A percentile compares a stretch with the other conserved stretches of the same genome.
phyloP scores from a whole-genome alignment of 2,797 vertebrate genomes.

The Mustela erminea region DNA sequence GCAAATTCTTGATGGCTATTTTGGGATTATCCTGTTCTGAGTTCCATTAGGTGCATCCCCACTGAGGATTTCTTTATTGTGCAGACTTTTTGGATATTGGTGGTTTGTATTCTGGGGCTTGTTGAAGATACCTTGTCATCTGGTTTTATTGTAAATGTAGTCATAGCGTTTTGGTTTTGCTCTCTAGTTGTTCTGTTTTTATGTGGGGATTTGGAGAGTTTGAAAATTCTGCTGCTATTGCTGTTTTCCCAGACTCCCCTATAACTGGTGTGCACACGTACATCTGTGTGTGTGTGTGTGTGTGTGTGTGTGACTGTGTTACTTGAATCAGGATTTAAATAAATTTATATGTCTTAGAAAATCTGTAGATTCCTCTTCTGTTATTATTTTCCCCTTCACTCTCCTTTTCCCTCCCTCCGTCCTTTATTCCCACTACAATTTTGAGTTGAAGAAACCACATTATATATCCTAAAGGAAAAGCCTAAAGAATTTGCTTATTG shows the following conservation, averaged over 20 bases:
- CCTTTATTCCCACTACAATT: not conserved
- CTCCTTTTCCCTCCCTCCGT: not conserved
- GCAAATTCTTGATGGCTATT: not conserved
- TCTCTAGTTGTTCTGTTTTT: not conserved
- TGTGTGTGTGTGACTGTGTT: not conserved
- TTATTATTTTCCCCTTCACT: not conserved
- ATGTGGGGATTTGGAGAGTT: not conserved
- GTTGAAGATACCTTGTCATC: not conserved
- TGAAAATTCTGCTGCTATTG: not conserved
- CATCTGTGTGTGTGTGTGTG: not conserved
- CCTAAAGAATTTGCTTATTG: not conserved
- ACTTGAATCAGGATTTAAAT: conserved; percentile 19
- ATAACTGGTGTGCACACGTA: not conserved
- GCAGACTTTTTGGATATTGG: not conserved
- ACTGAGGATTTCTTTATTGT: not conserved
- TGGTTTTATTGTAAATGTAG: not conserved
- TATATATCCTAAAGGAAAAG: not conserved
- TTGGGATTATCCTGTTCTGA: not conserved
- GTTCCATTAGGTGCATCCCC: not conserved
- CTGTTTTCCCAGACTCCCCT: not conserved
- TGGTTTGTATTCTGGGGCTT: not conserved
- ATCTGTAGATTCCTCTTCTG: not conserved
- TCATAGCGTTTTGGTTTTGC: not conserved
- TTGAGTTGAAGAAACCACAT: not conserved
- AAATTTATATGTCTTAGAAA: not conserved